Evolutionary conservation across 1,140 invertebrate genomes (phyloP).

Genomic region (Atopsyche davidsoni): DNA sequence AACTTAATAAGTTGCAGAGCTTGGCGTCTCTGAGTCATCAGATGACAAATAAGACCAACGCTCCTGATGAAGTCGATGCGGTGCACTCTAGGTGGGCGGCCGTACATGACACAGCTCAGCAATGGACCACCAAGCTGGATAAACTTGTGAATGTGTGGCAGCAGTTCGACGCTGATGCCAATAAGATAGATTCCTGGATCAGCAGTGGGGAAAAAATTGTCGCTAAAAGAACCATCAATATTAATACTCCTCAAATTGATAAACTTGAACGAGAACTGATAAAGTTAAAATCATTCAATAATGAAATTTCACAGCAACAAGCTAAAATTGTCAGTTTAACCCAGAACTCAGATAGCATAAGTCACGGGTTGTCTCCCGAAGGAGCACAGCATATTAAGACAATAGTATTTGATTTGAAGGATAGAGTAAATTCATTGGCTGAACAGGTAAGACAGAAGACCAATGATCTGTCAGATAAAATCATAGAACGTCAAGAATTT

Average conservation of each 20-base stretch:
- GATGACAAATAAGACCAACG: slow-evolving; percentile 64
- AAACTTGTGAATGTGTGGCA: slow-evolving; percentile 75
- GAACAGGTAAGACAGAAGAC: slow-evolving; percentile 68
- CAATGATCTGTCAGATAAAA: slow-evolving; percentile 71
- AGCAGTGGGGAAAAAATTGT: slow-evolving; percentile 57
- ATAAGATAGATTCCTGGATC: slow-evolving; percentile 69
- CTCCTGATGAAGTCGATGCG: slow-evolving; percentile 74
- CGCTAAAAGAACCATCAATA: slow-evolving; percentile 49
- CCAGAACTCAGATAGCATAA: slow-evolving; percentile 72
- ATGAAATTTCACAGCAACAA: slow-evolving; percentile 75
- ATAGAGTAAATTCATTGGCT: slow-evolving; percentile 60
- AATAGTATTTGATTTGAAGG: slow-evolving; percentile 66
- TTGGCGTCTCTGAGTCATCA: slow-evolving; percentile 65
- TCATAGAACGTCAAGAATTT: slow-evolving; percentile 77
- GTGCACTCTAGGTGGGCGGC: slow-evolving; percentile 72
- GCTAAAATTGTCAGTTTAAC: slow-evolving; percentile 72
- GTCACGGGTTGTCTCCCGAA: slow-evolving; percentile 68
- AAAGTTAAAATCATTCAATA: slow-evolving; percentile 69
- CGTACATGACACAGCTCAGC: slow-evolving; percentile 65
- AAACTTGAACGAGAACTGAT: slow-evolving; percentile 67
- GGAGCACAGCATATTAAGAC: slow-evolving; percentile 65
- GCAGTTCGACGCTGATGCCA: slow-evolving; percentile 65
- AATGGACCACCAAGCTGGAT: slow-evolving; percentile 70
- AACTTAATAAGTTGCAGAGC: slow-evolving; percentile 66
- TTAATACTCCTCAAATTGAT: slow-evolving; percentile 60